Base-by-base conservation (phyloP, 2,888 invertebrate genomes). In the Amblyjoppa proteus region DNA sequence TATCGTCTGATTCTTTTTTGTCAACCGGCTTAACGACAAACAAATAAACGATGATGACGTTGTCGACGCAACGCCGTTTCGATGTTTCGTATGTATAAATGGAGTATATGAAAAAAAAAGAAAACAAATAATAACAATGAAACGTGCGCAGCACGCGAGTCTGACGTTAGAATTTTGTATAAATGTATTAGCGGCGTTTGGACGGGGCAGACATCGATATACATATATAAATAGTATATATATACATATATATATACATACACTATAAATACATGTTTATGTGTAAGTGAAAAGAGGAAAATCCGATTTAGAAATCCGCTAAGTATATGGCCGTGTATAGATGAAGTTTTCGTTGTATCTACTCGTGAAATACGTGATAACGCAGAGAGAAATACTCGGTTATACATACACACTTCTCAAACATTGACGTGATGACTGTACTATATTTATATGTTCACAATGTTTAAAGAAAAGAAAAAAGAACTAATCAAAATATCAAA, bases 381-480 rank as follows among this genome's bases (percentile, higher is more conserved):
- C 20, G 20, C 20, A 20, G 20, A 20, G 20, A 20, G 20, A 20
- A 20, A 64, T 64, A 64, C 64, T 69, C 74, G 85, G 64, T 85
- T 64, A 64, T 64, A 53, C 31, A 73, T 41, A 71, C 45, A 71
- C 56, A 80, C 58, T 84, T 81, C 77, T 81, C 25, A 53, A 75
- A 81, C 74, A 86, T 91, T 89, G 87, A 91, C 90, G 90, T 92
- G 90, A 92, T 91, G 88, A 92, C 89, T 92, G 91, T 92, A 84
- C 56, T 71, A 93, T 93, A 93, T 93, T 92, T 92, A 91, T 93
- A 93, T 93, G 93, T 93, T 92, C 91, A 92, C 89, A 89, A 91
- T 90, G 89, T 92, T 90, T 90, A 86, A 88, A 88, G 86, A 85
- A 87, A 76, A 68, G 74, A 76, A 76, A 75, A 88, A 87, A 85